Conservation (phyloP, 2,888 invertebrate species). For the Disparrhopalites patrizii region DNA sequence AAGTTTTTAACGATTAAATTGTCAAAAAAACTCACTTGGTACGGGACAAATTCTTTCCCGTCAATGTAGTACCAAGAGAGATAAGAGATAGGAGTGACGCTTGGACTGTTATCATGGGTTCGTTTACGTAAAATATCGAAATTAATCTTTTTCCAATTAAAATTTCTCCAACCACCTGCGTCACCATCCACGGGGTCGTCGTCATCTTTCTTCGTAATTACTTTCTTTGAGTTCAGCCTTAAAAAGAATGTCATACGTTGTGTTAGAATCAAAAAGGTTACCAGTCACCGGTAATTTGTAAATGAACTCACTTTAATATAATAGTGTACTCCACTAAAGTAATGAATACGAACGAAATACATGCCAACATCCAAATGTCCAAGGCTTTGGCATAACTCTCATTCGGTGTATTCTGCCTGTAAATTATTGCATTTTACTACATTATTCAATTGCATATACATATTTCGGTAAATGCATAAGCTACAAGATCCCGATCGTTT, state of each 20-base stretch:
- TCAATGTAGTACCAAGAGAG: constrained; percentile 25
- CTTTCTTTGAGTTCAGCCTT: constrained; percentile 16
- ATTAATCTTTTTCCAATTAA: background rate
- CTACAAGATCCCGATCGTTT: background rate
- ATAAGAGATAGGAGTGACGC: constrained; percentile 18
- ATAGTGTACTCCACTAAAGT: constrained; percentile 23
- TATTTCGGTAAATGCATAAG: background rate
- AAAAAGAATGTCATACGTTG: background rate
- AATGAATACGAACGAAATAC: constrained; percentile 26
- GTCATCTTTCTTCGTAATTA: constrained; percentile 1
- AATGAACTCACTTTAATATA: constrained; percentile 19
- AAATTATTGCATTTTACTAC: background rate
- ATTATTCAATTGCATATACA: background rate
- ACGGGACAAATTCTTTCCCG: constrained; percentile 22
- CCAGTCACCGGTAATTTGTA: background rate
- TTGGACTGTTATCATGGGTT: background rate
- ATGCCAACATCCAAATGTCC: constrained; percentile 30
- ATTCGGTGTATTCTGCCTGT: constrained; percentile 29
- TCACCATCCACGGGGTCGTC: background rate
- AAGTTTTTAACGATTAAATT: background rate
- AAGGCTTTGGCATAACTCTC: constrained; percentile 26
- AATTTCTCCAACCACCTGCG: background rate
- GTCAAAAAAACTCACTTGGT: constrained; percentile 18
- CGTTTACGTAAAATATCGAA: background rate
- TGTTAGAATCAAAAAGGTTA: background rate